Conservation (phyloP, 1,140 invertebrate genomes). For the Lucilia cuprina region DNA sequence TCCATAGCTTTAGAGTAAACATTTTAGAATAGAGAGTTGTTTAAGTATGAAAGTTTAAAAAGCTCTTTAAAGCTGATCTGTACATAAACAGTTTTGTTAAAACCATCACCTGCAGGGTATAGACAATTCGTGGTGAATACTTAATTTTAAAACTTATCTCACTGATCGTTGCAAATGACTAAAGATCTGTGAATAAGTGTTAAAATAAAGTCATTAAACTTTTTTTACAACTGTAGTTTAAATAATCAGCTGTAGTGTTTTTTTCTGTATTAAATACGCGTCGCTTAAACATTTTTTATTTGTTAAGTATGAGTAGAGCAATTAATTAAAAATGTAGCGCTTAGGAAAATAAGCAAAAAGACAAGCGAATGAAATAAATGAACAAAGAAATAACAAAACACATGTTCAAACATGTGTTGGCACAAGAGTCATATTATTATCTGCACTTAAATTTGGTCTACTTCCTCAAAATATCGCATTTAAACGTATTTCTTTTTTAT, state of each 20-base stretch:
- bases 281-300: background rate
- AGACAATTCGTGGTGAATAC: background rate
- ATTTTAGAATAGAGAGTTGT: too few species aligned
- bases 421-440: background rate
- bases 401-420: background rate
- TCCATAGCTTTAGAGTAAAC: too few species aligned
- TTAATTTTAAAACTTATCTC: background rate
- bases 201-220: background rate
- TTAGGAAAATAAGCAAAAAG: background rate
- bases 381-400: background rate
- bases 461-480: background rate
- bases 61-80: too few species aligned
- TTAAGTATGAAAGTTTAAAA: too few species aligned
- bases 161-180: background rate
- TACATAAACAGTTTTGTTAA: too few species aligned
- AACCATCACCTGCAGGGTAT: background rate
- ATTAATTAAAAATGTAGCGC: constrained; percentile 19
- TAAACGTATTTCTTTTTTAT: background rate
- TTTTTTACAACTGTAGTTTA: background rate
- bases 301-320: background rate
- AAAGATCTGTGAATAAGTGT: background rate
- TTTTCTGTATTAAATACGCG: background rate
- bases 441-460: background rate
- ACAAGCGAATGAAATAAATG: background rate
- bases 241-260: constrained; percentile 1